Conservation (phyloP, 2,888 invertebrate species). For the Chrysodeixis includens region DNA sequence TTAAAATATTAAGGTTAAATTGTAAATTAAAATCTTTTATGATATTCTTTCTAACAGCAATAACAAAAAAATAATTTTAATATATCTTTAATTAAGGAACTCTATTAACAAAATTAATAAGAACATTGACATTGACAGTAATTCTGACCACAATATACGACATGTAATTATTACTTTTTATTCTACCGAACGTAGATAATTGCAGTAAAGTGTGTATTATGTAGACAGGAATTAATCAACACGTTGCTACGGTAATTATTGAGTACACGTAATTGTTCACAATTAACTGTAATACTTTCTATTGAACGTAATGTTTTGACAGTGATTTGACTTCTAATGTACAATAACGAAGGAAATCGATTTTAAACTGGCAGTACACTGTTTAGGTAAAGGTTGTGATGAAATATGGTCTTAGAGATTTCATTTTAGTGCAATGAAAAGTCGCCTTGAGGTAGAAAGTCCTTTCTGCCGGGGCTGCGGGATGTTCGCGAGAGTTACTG, state of each 20-base stretch:
- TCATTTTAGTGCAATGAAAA: too few relatives aligned
- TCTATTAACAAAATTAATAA: slow-evolving; percentile 9
- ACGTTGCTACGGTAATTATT: slow-evolving; percentile 21
- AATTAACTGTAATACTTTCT: slow-evolving; percentile 6
- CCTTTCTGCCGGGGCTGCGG: too few relatives aligned
- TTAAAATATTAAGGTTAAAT: too few relatives aligned
- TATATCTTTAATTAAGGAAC: slow-evolving; percentile 8
- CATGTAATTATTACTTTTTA: slow-evolving; percentile 13
- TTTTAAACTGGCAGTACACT: not conserved
- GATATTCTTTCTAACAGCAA: too few relatives aligned
- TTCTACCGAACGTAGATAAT: slow-evolving; percentile 18
- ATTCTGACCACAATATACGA: slow-evolving; percentile 16
- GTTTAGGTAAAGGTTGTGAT: not conserved
- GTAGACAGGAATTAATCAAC: slow-evolving; percentile 22
- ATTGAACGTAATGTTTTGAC: not conserved
- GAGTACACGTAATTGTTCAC: slow-evolving; percentile 7
- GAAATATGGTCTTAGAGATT: too few relatives aligned
- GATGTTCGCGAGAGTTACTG: too few relatives aligned
- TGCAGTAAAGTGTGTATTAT: slow-evolving; percentile 10
- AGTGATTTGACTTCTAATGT: not conserved
- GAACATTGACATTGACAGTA: slow-evolving; percentile 23
- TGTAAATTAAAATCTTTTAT: too few relatives aligned
- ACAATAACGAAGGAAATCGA: not conserved
- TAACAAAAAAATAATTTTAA: too few relatives aligned
- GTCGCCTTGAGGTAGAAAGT: too few relatives aligned